Conservation (phyloP, 2,888 invertebrate genomes). For the Tholera decimalis region DNA sequence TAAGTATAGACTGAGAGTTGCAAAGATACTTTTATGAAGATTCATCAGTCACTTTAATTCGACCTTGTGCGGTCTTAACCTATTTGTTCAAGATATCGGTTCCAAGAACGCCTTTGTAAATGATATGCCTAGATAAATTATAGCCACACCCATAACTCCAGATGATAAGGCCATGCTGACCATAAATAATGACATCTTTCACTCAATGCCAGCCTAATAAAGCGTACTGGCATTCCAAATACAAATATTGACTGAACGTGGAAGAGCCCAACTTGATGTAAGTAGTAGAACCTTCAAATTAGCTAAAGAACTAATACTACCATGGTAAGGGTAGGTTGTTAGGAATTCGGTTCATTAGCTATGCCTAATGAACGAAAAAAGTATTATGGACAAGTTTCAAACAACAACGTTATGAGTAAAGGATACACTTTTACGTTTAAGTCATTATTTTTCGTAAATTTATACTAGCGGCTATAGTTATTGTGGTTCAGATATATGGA, state of each 20-base stretch:
- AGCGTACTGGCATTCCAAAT: conserved; percentile 21
- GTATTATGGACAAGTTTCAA: conserved; percentile 10
- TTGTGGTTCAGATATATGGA: not conserved
- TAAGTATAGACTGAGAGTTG: too few relatives aligned
- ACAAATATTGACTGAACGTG: conserved; percentile 39
- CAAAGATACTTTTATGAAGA: too few relatives aligned
- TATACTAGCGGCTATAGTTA: too few relatives aligned
- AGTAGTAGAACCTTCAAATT: conserved; percentile 26
- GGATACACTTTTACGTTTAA: too few relatives aligned
- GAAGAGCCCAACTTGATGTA: conserved; percentile 15
- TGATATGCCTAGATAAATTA: conserved; percentile 19
- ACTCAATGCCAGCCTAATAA: conserved; percentile 33
- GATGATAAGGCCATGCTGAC: conserved; percentile 11
- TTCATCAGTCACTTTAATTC: not conserved
- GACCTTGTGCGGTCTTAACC: not conserved
- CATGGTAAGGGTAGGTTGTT: conserved; percentile 6
- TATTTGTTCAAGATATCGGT: conserved; percentile 13
- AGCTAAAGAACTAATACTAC: not conserved
- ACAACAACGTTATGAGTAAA: not conserved
- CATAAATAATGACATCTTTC: conserved; percentile 36
- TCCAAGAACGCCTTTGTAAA: conserved; percentile 15
- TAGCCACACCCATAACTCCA: conserved; percentile 14
- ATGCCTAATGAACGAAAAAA: not conserved
- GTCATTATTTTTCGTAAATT: too few relatives aligned
- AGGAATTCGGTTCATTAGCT: not conserved